Percentiles rank a stretch among this genome's conserved stretches.
Evolutionary conservation across 2,113 vertebrate genomes (phyloP).

Genomic region (Oncorhynchus mykiss): DNA sequence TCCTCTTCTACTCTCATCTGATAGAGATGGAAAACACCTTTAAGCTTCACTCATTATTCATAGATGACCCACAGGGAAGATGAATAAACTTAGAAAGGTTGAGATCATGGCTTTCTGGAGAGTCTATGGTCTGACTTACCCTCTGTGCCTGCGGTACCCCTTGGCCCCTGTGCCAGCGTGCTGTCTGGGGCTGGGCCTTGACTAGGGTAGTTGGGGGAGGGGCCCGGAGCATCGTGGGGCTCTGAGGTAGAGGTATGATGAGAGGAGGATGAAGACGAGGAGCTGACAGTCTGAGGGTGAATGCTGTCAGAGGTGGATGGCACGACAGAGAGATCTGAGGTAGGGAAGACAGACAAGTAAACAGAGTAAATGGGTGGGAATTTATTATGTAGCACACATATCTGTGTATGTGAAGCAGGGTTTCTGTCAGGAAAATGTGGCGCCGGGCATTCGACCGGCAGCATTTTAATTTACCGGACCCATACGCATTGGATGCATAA

Average conservation of each 20-base stretch:
- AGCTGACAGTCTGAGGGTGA: slow-evolving; percentile 82
- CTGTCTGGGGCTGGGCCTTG: slow-evolving; percentile 78
- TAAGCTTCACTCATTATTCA: too few species aligned
- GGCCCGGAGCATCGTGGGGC: slow-evolving; percentile 81
- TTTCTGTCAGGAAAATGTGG: too few species aligned
- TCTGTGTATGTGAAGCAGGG: not conserved
- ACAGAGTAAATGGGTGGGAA: not conserved
- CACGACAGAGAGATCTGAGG: slow-evolving; percentile 88
- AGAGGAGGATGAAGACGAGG: slow-evolving; percentile 76
- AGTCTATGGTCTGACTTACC: slow-evolving; percentile 66
- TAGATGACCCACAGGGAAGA: too few species aligned
- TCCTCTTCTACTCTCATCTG: slow-evolving; percentile 85
- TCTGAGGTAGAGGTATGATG: slow-evolving; percentile 90
- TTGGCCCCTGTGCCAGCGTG: slow-evolving; percentile 73
- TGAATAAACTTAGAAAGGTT: too few species aligned
- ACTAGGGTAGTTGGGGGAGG: slow-evolving; percentile 81
- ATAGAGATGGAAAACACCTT: not conserved
- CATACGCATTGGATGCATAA: too few species aligned
- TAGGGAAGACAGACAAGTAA: not conserved
- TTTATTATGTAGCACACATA: not conserved
- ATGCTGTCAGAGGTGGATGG: slow-evolving; percentile 86
- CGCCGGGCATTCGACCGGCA: too few species aligned
- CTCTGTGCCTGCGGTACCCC: slow-evolving; percentile 75
- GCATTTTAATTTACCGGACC: too few species aligned
- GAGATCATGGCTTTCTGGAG: too few species aligned